Evolutionary conservation across 1,140 invertebrate species (phyloP).

Genomic region (Drepana arcuata): DNA sequence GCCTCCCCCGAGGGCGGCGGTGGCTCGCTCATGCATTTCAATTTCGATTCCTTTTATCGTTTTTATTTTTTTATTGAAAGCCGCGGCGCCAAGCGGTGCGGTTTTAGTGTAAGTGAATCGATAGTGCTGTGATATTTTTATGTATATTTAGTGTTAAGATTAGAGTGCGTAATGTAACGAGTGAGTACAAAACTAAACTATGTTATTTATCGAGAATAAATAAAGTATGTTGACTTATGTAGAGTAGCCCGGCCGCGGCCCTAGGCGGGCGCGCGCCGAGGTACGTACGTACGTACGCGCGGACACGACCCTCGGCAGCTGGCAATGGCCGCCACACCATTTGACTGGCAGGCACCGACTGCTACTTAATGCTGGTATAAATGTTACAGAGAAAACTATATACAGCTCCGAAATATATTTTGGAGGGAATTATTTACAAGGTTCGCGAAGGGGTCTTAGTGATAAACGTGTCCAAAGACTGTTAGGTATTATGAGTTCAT

Average conservation of each 20-base stretch:
- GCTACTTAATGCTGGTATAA: conserved; percentile 29
- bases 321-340: conserved; percentile 8
- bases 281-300: conserved; percentile 1
- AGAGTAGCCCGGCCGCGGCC: neutral
- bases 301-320: neutral
- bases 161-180: conserved; percentile 49
- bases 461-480: conserved; percentile 64
- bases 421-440: conserved; percentile 68
- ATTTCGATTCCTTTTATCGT: conserved; percentile 60
- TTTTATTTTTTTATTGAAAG: conserved; percentile 43
- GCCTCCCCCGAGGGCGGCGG: too few species aligned
- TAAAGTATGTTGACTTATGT: conserved; percentile 14
- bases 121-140: conserved; percentile 71
- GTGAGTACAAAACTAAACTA: conserved; percentile 49
- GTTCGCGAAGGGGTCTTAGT: conserved; percentile 58
- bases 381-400: conserved; percentile 31
- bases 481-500: conserved; percentile 65
- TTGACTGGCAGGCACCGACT: conserved; percentile 25
- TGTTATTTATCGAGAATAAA: conserved; percentile 45
- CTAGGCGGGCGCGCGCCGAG: neutral
- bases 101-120: conserved; percentile 66
- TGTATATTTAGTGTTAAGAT: conserved; percentile 64
- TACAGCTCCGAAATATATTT: conserved; percentile 65
- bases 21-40: conserved; percentile 23
- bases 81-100: conserved; percentile 50